These are phyloP conservation scores for Blennius ocellaris DNA, from an alignment of 2,113 vertebrate genomes.

Conservation along the genomic window DNA sequence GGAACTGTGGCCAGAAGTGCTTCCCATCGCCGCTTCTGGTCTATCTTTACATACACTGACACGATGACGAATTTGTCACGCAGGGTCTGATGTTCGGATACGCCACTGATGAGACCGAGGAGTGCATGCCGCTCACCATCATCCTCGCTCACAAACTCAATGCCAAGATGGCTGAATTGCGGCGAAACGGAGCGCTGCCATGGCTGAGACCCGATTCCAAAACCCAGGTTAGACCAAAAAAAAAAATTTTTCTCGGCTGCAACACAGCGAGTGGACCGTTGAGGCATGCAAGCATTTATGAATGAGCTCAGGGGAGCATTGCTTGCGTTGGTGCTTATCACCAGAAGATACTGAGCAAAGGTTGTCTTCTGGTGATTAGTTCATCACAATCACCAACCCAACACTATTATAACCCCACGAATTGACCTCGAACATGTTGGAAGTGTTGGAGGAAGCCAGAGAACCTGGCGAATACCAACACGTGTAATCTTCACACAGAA, in stretches of 20 bases:
- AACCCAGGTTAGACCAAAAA: constrained; percentile 87
- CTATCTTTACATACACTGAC: background rate
- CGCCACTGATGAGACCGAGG: constrained; percentile 95
- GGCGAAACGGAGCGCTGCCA: constrained; percentile 88
- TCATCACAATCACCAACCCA: too few species aligned
- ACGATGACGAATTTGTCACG: background rate
- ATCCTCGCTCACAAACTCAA: constrained; percentile 95
- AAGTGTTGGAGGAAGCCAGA: too few species aligned
- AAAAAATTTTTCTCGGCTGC: background rate
- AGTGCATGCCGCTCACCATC: constrained; percentile 97
- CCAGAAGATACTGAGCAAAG: too few species aligned
- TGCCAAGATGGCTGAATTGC: constrained; percentile 92
- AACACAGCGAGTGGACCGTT: too few species aligned
- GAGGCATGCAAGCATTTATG: too few species aligned
- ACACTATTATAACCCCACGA: too few species aligned
- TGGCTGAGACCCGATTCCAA: constrained; percentile 97
- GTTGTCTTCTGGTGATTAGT: too few species aligned
- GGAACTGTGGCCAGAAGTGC: constrained; percentile 3
- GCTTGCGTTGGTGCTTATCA: too few species aligned
- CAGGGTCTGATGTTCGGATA: constrained; percentile 98
- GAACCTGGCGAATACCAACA: too few species aligned
- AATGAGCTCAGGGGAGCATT: too few species aligned
- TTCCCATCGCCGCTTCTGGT: background rate
- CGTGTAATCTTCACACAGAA: too few species aligned
- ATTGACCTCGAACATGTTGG: too few species aligned